Evolutionary conservation across 2,113 vertebrate species (phyloP).

Genomic region (Xiphorhynchus elegans): DNA sequence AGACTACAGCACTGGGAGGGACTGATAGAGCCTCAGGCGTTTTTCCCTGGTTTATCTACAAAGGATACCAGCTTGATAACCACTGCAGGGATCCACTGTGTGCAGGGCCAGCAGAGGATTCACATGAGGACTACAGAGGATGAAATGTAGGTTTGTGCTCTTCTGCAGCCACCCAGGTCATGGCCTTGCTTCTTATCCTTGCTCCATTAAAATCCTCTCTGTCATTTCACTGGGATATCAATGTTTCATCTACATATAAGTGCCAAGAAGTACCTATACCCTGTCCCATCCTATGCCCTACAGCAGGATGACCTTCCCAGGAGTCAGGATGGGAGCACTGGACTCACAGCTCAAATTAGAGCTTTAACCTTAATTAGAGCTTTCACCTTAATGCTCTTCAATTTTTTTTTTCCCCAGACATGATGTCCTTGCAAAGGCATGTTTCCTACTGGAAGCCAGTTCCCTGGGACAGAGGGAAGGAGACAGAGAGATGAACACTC

Average conservation of each 20-base stretch:
- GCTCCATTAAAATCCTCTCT: not conserved
- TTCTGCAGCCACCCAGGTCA: not conserved
- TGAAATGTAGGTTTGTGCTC: not conserved
- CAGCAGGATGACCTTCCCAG: not conserved
- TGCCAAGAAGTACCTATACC: not conserved
- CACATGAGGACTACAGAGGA: not conserved
- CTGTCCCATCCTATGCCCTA: not conserved
- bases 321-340: not conserved
- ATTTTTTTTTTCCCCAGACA: not conserved
- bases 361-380: not conserved
- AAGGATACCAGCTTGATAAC: not conserved
- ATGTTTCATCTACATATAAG: not conserved
- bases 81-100: accelerated
- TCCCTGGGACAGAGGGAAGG: not conserved
- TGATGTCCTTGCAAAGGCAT: not conserved
- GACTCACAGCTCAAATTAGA: not conserved
- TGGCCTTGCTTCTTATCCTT: not conserved
- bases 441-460: not conserved
- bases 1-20: not conserved
- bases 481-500: not conserved
- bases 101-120: accelerated
- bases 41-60: not conserved
- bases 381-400: not conserved
- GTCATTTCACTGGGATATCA: not conserved
- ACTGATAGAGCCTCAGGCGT: not conserved